Conservation (phyloP, 2,113 vertebrate species). For the Tetraodon nigroviridis region DNA sequence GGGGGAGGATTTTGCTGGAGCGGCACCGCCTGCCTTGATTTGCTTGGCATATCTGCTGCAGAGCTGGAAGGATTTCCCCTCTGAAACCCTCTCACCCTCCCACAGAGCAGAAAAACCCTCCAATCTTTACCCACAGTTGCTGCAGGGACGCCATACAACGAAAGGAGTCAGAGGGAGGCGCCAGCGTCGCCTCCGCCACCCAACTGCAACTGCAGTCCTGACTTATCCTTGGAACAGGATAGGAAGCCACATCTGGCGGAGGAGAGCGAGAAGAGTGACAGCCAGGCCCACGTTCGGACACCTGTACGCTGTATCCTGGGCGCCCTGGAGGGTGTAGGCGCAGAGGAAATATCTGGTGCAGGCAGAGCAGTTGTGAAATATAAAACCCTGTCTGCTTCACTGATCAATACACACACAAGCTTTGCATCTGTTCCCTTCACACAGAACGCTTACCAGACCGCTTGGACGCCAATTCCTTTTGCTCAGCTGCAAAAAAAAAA, state of each 20-base stretch:
- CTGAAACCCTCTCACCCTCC: slow-evolving; percentile 54
- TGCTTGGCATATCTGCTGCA: slow-evolving; percentile 43
- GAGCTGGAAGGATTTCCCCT: slow-evolving; percentile 54
- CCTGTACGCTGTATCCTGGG: background rate
- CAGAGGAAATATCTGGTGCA: slow-evolving; percentile 21
- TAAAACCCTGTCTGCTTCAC: slow-evolving; percentile 36
- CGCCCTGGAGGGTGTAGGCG: slow-evolving; percentile 19
- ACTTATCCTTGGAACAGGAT: background rate
- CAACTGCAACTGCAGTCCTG: too few species aligned
- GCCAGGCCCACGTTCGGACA: too few species aligned
- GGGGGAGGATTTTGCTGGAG: slow-evolving; percentile 44
- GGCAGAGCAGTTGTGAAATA: slow-evolving; percentile 37
- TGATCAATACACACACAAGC: slow-evolving; percentile 40
- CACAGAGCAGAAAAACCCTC: slow-evolving; percentile 56
- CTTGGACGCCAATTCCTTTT: background rate
- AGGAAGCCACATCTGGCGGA: slow-evolving; percentile 1
- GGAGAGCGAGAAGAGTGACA: background rate
- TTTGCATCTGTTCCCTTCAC: slow-evolving; percentile 8
- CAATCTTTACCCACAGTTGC: slow-evolving; percentile 45
- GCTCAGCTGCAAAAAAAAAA: background rate
- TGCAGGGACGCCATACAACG: slow-evolving; percentile 36
- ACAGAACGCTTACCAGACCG: slow-evolving; percentile 1
- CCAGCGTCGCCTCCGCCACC: too few species aligned
- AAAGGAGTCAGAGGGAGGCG: slow-evolving; percentile 20
- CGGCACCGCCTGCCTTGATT: slow-evolving; percentile 47